Base-by-base conservation (phyloP, 2,888 invertebrate genomes). In the Physocephala rufipes region DNA sequence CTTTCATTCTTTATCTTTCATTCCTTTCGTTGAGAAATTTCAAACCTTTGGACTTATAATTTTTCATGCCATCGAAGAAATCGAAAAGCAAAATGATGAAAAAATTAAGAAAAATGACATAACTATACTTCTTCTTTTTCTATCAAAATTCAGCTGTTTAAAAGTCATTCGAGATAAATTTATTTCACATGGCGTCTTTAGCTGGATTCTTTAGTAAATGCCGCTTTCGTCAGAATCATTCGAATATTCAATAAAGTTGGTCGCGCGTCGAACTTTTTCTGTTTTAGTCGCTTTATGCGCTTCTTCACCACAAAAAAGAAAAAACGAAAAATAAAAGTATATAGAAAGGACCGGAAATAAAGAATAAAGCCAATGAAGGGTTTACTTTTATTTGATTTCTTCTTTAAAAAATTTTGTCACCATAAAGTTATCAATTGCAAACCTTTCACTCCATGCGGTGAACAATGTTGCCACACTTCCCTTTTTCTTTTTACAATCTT, bases 341-440 rank as follows among this genome's bases (percentile, higher is more conserved):
- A 49, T 13, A 53, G 21, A n/a, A n/a, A 53, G 21, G 21, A 15
- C 19, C 3, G 21, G 21, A 21, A n/a, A 53, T 12, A 9, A 19
- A 53, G 53, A 12, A 24, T 21, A 53, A n/a, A 53, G 53, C 53
- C 53, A 53, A 53, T 53, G 53, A 53, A 53, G 21, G 21, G 53
- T 49, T 53, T 53, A 4, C 24, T 21, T 21, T 12, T 53, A 19
- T 53, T 53, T 53, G 12, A 21, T 19, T 12, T 53, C 21, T 53
- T 21, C 24, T 53, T 53, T 53, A 12, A 21, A 2, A 15, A 53
- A 5, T 53, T 53, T 53, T 19, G 19, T 12, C 53, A 53, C 53
- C 21, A 53, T 53, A 53, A 53, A 53, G 53, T 21, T 53, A 53
- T 53, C 53, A 53, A 53, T 53, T 53, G 53, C 53, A 53, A 53